These are phyloP conservation scores for Drosophila robusta DNA, from an alignment of 2,888 invertebrate species.

Conservation along the genomic window DNA sequence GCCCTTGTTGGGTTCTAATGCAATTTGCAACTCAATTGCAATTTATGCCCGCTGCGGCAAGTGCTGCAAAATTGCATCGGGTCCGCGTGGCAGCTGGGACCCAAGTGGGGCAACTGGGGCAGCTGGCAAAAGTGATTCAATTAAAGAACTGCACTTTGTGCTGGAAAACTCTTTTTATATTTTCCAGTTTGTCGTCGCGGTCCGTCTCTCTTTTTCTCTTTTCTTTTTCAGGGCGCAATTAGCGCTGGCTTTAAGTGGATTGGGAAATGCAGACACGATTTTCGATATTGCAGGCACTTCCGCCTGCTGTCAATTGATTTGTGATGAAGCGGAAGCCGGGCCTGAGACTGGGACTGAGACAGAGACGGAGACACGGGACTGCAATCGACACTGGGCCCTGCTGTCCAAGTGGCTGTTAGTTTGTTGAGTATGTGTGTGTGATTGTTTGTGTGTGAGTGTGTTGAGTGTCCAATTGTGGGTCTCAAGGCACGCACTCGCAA, in stretches of 20 bases:
- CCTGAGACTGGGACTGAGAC: neutral
- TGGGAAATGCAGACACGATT: conserved; percentile 41
- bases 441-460: neutral
- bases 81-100: conserved; percentile 7
- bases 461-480: conserved; percentile 31
- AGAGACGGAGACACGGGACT: neutral
- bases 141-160: conserved; percentile 47
- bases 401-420: conserved; percentile 42
- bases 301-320: conserved; percentile 46
- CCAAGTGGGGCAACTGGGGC: conserved; percentile 1
- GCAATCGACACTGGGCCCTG: conserved; percentile 19
- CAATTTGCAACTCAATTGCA: conserved; percentile 40
- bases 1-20: conserved; percentile 39
- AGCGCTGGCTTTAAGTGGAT: conserved; percentile 32
- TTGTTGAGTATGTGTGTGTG: conserved; percentile 20
- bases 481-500: conserved; percentile 60
- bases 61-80: conserved; percentile 18
- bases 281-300: conserved; percentile 39
- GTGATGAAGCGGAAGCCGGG: conserved; percentile 26
- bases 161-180: conserved; percentile 21
- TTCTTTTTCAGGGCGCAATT: conserved; percentile 26
- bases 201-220: neutral
- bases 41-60: conserved; percentile 29
- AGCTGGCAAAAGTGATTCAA: conserved; percentile 41
- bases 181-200: neutral